phyloP scores from a whole-genome alignment of 1,140 invertebrate species.

The Sarcophaga peregrina region DNA sequence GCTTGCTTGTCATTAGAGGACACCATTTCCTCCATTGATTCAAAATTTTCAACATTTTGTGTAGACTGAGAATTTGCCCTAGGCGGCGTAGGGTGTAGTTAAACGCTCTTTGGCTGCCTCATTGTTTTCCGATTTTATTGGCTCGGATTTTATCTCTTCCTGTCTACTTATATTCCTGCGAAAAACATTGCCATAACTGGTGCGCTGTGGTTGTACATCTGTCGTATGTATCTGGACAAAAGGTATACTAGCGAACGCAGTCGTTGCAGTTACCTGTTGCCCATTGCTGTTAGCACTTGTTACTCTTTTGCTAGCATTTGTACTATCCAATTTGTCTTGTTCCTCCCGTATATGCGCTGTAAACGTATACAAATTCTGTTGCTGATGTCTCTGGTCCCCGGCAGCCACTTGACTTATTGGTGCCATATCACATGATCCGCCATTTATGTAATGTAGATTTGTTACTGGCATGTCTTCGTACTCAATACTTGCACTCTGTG shows the following conservation, averaged over 20 bases:
- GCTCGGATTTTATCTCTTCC: constrained; percentile 63
- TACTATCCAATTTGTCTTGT: not conserved
- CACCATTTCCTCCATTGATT: not conserved
- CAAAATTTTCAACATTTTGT: constrained; percentile 27
- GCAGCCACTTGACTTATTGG: not conserved
- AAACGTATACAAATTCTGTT: not conserved
- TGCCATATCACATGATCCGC: constrained; percentile 1
- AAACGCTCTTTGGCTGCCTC: constrained; percentile 56
- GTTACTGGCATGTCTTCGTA: not conserved
- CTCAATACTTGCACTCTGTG: not conserved
- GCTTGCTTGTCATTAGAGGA: not conserved
- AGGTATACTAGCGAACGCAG: constrained; percentile 48
- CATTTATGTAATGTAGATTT: not conserved
- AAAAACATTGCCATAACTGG: constrained; percentile 58
- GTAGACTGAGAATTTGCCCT: not conserved
- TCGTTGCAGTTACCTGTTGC: not conserved
- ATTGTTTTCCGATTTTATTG: constrained; percentile 60
- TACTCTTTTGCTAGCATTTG: not conserved
- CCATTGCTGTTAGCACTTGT: not conserved
- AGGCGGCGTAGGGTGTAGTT: constrained; percentile 60
- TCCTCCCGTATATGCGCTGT: not conserved
- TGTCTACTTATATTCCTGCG: constrained; percentile 51
- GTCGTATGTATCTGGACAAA: constrained; percentile 64
- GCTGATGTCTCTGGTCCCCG: constrained; percentile 15
- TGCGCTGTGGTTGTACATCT: constrained; percentile 55